Evolutionary conservation across 2,888 invertebrate genomes (phyloP).

Genomic region (Hoplodrina ambigua): DNA sequence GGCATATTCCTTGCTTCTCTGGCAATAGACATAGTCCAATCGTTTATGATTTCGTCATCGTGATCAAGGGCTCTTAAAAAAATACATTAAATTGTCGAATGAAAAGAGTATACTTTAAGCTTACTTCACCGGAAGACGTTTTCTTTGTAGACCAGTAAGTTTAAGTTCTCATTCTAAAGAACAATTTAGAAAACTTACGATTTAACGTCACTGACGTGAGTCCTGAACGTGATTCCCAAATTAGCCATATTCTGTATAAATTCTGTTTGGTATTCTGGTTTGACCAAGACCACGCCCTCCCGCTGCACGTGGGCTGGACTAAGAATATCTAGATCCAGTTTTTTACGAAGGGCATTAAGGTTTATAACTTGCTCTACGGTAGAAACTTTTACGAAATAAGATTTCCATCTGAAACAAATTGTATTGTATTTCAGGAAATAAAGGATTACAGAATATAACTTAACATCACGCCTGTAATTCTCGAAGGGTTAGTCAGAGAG

Average conservation of each 20-base stretch:
- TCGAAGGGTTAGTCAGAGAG: too few species aligned
- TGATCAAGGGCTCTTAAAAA: conserved; percentile 3
- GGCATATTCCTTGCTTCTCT: not conserved
- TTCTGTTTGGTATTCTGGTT: conserved; percentile 73
- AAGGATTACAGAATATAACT: too few species aligned
- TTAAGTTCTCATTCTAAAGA: too few species aligned
- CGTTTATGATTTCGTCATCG: not conserved
- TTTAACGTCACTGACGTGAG: conserved; percentile 85
- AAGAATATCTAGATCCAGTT: conserved; percentile 71
- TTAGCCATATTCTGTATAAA: conserved; percentile 75
- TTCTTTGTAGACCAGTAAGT: too few species aligned
- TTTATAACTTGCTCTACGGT: conserved; percentile 71
- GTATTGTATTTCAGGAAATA: not conserved
- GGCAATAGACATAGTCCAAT: not conserved
- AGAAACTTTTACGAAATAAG: conserved; percentile 76
- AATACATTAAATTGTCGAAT: too few species aligned
- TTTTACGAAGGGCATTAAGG: conserved; percentile 65
- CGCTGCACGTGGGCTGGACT: conserved; percentile 71
- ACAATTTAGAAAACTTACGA: conserved; percentile 4
- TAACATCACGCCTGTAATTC: too few species aligned
- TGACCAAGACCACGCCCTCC: conserved; percentile 82
- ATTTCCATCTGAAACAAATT: conserved; percentile 73
- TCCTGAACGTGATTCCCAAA: conserved; percentile 76
- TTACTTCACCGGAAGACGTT: too few species aligned
- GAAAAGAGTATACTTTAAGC: too few species aligned